Evolutionary conservation across 2,113 vertebrate genomes (phyloP).

Genomic region (Bufo bufo): DNA sequence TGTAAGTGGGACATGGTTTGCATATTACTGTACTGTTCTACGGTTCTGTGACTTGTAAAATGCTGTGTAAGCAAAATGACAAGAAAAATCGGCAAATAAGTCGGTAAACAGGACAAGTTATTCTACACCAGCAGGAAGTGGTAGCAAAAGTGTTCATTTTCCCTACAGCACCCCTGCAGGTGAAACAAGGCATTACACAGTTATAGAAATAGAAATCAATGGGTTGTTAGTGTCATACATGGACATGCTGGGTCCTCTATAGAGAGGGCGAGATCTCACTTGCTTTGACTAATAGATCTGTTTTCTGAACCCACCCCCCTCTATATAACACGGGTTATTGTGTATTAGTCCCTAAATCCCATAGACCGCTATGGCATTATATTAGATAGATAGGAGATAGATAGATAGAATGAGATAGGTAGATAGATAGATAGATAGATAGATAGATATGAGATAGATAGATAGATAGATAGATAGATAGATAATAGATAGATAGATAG

Average conservation of each 20-base stretch:
- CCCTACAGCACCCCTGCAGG: not conserved
- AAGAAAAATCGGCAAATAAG: not conserved
- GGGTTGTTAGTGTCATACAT: not conserved
- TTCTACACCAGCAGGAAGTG: not conserved
- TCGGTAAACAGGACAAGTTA: not conserved
- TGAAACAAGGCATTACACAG: not conserved
- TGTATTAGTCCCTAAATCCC: too few species aligned
- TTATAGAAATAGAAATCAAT: not conserved
- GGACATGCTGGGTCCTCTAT: too few species aligned
- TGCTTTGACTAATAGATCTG: too few species aligned
- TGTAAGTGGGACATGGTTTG: not conserved
- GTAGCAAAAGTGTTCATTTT: too few species aligned
- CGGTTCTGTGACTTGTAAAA: not conserved
- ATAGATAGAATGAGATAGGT: too few species aligned
- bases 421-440: constrained; percentile 11
- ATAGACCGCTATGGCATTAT: too few species aligned
- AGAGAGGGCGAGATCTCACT: too few species aligned
- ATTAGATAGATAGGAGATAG: too few species aligned
- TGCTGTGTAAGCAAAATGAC: not conserved
- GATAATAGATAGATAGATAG: not conserved
- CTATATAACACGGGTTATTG: too few species aligned
- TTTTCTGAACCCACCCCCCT: too few species aligned
- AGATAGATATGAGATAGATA: constrained; percentile 23
- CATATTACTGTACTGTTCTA: not conserved
- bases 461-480: constrained; percentile 10